Conservation (phyloP, 2,888 invertebrate species). For the Nomada goodeniana region DNA sequence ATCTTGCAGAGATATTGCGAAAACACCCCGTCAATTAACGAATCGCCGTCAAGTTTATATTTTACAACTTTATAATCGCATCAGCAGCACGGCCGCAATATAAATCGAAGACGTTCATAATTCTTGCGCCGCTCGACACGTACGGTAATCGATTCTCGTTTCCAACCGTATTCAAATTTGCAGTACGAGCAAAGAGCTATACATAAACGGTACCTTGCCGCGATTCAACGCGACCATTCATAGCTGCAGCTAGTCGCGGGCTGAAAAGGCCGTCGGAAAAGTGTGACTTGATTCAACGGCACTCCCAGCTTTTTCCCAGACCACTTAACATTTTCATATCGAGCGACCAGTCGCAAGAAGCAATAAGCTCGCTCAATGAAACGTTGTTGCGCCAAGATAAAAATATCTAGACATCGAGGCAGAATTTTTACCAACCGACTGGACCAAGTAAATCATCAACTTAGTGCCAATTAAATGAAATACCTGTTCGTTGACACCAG, state of each 20-base stretch:
- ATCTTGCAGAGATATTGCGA: neutral
- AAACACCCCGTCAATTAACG: neutral
- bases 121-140: neutral
- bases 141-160: constrained; percentile 1
- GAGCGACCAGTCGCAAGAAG: constrained; percentile 31
- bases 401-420: constrained; percentile 20
- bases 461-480: constrained; percentile 16
- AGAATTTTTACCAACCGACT: constrained; percentile 1
- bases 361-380: constrained; percentile 34
- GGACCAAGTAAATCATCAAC: constrained; percentile 26
- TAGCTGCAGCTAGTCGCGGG: constrained; percentile 25
- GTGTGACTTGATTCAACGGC: constrained; percentile 48
- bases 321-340: constrained; percentile 49
- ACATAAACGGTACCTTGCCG: constrained; percentile 11
- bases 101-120: constrained; percentile 5
- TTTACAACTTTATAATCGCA: neutral
- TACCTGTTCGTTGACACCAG: neutral
- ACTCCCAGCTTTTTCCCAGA: constrained; percentile 50
- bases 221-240: constrained; percentile 3
- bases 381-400: neutral
- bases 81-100: neutral
- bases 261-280: constrained; percentile 34
- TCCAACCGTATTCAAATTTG: neutral
- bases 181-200: neutral
- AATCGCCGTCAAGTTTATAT: neutral